phyloP scores from a whole-genome alignment of 2,113 vertebrate species.

The Casuarius casuarius region DNA sequence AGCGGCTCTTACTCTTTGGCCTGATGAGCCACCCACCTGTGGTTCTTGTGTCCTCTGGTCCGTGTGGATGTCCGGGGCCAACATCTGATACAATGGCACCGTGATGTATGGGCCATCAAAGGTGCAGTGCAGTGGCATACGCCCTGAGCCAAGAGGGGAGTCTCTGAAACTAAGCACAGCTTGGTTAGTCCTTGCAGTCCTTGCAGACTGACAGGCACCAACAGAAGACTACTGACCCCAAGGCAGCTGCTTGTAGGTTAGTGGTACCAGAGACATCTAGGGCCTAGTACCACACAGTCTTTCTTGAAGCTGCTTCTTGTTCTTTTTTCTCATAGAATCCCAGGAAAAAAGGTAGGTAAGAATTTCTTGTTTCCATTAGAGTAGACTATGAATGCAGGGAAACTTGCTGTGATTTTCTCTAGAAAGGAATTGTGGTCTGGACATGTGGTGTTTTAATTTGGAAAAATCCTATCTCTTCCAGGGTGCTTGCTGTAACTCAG shows the following conservation, averaged over 20 bases:
- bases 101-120: not conserved
- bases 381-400: not conserved
- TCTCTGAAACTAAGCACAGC: not conserved
- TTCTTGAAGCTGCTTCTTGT: not conserved
- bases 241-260: not conserved
- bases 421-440: not conserved
- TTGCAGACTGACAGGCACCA: not conserved
- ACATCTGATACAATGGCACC: not conserved
- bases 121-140: rapidly evolving
- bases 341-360: not conserved
- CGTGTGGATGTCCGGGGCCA: not conserved
- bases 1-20: not conserved
- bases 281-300: not conserved
- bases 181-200: not conserved
- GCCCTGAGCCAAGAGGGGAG: not conserved
- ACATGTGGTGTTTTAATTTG: slow-evolving; percentile 21
- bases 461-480: slow-evolving; percentile 36
- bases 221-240: not conserved
- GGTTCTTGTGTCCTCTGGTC: not conserved
- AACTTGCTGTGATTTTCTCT: not conserved
- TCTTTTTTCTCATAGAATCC: not conserved
- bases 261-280: not conserved
- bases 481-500: slow-evolving; percentile 29
- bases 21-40: not conserved
- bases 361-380: not conserved